Percentiles rank a stretch among this genome's conserved stretches.
Conservation (phyloP, 64 coral and sea anemone species). For the Orbicella faveolata region DNA sequence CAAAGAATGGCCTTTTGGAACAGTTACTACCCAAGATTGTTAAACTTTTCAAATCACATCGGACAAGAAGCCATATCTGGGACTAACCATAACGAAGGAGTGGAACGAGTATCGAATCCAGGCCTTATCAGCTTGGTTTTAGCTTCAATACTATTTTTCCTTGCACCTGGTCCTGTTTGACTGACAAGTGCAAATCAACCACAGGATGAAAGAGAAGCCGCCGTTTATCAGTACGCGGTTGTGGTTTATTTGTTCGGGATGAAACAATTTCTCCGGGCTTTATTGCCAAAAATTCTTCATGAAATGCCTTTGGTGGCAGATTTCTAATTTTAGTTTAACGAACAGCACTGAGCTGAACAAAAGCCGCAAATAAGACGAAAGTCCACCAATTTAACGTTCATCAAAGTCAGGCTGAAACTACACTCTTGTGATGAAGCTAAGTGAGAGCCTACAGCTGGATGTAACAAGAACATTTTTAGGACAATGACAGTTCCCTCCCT, state of each 20-base stretch:
- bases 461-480: too few species aligned
- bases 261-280: background rate
- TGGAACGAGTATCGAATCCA: background rate
- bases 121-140: background rate
- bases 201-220: background rate
- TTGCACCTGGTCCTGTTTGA: background rate
- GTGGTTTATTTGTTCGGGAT: background rate
- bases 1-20: conserved; percentile 63
- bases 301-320: background rate
- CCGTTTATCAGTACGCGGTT: background rate
- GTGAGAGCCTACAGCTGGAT: too few species aligned
- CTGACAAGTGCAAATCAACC: background rate
- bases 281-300: background rate
- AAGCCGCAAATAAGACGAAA: background rate
- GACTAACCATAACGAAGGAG: background rate
- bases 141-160: background rate
- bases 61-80: background rate
- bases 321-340: background rate
- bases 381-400: too few species aligned
- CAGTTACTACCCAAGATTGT: conserved; percentile 7
- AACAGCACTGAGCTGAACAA: background rate
- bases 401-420: too few species aligned
- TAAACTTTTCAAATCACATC: conserved; percentile 12
- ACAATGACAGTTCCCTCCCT: too few species aligned
- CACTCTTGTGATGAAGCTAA: too few species aligned